Base-by-base conservation (phyloP, 2,113 vertebrate species). In the Oxyruncus cristatus region DNA sequence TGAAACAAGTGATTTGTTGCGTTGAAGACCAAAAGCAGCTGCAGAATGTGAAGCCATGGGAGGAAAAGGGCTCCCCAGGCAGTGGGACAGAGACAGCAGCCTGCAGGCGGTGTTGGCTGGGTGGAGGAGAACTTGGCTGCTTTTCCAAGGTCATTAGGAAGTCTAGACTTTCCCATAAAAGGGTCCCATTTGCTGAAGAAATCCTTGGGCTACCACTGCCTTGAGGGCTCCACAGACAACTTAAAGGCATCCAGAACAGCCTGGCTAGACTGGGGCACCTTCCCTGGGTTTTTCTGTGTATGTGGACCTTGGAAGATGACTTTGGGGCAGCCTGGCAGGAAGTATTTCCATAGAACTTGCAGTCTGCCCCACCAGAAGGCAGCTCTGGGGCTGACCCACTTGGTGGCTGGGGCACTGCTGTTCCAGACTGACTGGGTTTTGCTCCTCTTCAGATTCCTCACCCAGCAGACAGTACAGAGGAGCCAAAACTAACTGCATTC, bases 161-260 rank as follows among this genome's bases (percentile, higher is more conserved):
- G 93, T 96, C 95, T 96, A 97, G 95, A 95, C 95, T 96, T 86
- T 90, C 83, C 72, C 72, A 84, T 89, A 77, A 96, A 95, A 90
- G 63, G 78, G 63, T 93, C 79, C 42, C 63, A 62, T 94, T 93
- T 94, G 68, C 55, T 71, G 72, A 41, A 88, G 88, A 88, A 93
- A 94, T 95, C 95, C 85, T 94, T 94, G 85, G 88, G 82, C 88
- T 96, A 88, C 68, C 65, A 61, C 17, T 1, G 1, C 68, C 89
- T 80, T 35, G 58, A 88, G 77, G 96, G 70, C 47, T 86, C 92
- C 44, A 27, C 27, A 17, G 74, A 47, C 52, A 76, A 16, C 2
- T 9, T 62, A 58, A 58, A 95, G 49, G 16, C 53, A 73, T 83
- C 49, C 55, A 81, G 68, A 75, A 65, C 52, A 87, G 41, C 53